Conservation (phyloP, 2,797 vertebrate species). For the Meda fulgida region DNA sequence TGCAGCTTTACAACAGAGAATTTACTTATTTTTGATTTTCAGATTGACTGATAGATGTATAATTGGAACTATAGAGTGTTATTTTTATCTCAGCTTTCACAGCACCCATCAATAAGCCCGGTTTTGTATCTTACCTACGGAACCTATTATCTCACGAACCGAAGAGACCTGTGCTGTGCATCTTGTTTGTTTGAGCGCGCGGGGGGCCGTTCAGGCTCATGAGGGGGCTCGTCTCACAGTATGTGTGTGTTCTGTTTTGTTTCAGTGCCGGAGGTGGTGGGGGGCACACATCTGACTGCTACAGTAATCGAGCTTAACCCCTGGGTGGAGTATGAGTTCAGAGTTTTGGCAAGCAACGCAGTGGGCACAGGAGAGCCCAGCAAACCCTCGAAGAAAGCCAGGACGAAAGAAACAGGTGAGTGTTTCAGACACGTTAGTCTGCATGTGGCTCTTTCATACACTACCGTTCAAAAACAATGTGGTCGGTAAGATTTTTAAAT, state of each 20-base stretch:
- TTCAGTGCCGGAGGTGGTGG: conserved; percentile 89
- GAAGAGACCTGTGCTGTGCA: not conserved
- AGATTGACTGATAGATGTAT: not conserved
- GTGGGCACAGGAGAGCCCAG: conserved; percentile 96
- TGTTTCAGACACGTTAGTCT: conserved; percentile 58
- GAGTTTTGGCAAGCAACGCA: conserved; percentile 90
- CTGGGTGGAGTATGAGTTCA: conserved; percentile 98
- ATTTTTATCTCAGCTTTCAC: conserved; percentile 25
- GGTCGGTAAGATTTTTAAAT: too few species aligned
- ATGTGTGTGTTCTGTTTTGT: conserved; percentile 66
- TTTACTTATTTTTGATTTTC: too few species aligned
- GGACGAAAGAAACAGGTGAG: conserved; percentile 93
- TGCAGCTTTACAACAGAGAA: too few species aligned
- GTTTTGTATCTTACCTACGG: not conserved
- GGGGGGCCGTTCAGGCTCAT: conserved; percentile 27
- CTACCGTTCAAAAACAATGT: not conserved
- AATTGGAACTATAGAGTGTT: conserved; percentile 6
- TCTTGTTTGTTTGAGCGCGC: conserved; percentile 24
- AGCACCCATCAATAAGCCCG: not conserved
- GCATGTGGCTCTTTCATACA: conserved; percentile 2
- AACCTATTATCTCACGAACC: conserved; percentile 31
- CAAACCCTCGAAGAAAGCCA: conserved; percentile 89
- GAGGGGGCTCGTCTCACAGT: conserved; percentile 59
- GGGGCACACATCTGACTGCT: conserved; percentile 88
- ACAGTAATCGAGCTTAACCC: conserved; percentile 93